Percentiles rank a stretch among this genome's conserved stretches.
Conservation (phyloP, 2,797 vertebrate species). For the Onychomys leucogaster region DNA sequence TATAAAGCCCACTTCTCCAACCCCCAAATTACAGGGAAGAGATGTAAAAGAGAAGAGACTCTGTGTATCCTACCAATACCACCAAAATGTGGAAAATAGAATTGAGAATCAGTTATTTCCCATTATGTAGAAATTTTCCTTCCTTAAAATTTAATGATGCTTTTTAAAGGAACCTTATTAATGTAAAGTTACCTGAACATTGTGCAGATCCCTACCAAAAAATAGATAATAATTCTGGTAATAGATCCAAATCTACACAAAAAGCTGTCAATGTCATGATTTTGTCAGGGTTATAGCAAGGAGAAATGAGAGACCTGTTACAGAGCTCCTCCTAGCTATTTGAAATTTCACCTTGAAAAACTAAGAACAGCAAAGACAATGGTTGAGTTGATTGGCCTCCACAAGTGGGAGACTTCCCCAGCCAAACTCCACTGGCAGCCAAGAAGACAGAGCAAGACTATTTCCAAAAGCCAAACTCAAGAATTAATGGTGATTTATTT, state of each 20-base stretch:
- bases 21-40: background rate
- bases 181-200: background rate
- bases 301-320: background rate
- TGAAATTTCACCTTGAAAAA: conserved; percentile 74
- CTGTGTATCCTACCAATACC: background rate
- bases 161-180: background rate
- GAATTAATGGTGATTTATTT: conserved; percentile 87
- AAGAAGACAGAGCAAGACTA: conserved; percentile 76
- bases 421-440: conserved; percentile 71
- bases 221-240: background rate
- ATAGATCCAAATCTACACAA: background rate
- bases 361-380: conserved; percentile 62
- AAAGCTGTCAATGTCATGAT: background rate
- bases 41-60: background rate
- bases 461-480: conserved; percentile 80
- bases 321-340: conserved; percentile 44
- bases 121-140: background rate
- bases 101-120: conserved; percentile 2
- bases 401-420: conserved; percentile 74
- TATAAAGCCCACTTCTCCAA: background rate
- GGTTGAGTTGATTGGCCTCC: conserved; percentile 60
- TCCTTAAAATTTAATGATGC: conserved; percentile 2
- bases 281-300: background rate
- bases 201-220: background rate
- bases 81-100: conserved; percentile 17